Percentiles rank a stretch among this genome's conserved stretches.
phyloP scores from a whole-genome alignment of 2,113 vertebrate genomes.

The Thryonomys swinderianus region DNA sequence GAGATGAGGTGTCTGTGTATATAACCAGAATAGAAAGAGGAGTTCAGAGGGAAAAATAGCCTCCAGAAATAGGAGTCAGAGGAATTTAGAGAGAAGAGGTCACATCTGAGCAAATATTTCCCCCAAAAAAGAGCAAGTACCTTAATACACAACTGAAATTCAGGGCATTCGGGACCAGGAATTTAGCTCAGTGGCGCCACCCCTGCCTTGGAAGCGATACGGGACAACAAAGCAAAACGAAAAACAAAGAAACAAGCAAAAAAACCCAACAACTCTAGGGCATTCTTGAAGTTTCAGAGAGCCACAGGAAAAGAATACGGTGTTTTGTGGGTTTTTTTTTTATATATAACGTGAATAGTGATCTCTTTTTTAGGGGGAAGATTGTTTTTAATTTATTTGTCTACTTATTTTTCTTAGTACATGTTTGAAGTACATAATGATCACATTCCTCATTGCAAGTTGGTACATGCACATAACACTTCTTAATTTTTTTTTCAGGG shows the following conservation, averaged over 20 bases:
- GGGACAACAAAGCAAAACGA: too few relatives aligned
- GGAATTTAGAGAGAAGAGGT: background rate
- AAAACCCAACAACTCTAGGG: too few relatives aligned
- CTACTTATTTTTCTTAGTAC: background rate
- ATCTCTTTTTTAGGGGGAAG: background rate
- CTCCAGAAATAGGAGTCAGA: background rate
- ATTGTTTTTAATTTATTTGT: background rate
- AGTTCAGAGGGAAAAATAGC: background rate
- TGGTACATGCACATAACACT: background rate
- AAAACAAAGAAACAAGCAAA: too few relatives aligned
- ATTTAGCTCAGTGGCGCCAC: too few relatives aligned
- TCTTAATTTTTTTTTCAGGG: background rate
- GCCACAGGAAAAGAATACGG: background rate
- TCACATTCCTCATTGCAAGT: background rate
- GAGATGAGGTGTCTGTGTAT: background rate
- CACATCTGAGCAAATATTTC: slow-evolving; percentile 15
- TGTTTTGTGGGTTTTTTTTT: background rate
- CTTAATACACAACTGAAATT: background rate
- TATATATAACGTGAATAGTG: background rate
- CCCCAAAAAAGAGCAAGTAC: background rate
- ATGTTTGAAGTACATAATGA: background rate
- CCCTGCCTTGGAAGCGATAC: too few relatives aligned
- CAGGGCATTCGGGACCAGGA: background rate
- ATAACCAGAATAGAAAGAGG: background rate
- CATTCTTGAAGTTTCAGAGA: background rate